Evolutionary conservation across 1,140 invertebrate species (phyloP), one percentile per base, ranked within the genome.

Genomic region (Phthorimaea operculella): DNA sequence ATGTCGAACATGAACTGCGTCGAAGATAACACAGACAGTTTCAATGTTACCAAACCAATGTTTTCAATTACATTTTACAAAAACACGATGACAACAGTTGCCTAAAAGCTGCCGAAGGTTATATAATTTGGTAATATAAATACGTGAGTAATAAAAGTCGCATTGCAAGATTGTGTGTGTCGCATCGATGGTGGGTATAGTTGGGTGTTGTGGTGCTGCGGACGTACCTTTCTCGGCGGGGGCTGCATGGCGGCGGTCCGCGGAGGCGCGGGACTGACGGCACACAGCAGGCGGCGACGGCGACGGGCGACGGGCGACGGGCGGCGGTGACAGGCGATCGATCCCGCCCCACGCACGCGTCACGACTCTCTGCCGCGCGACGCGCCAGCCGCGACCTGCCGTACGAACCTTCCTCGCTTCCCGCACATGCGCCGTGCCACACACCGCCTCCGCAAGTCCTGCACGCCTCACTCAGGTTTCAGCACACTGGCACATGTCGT

Each of bases 221-320:
- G 36, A 39, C 44, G 1, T 47, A 92, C 91, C 90, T 92, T 92
- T 86, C 91, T 90, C 74, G 91, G 91, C 62, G 90, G 91, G 64
- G 90, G 91, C 87, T 92, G 91, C 91, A 92, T 92, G 85, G 75
- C 88, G 83, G 67, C 54, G 66, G 65, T 9, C 16, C 44, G 44
- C 14, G 14, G 16, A 1, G 44, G 44, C n/a, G 2, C 44, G 44
- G 12, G 42, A 5, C n/a, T 34, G 33, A 5, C 8, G 21, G 21
- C 21, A 28, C 21, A 28, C 21, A 28, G 21, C 21, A 6, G 21
- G 6, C 6, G 21, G 21, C 21, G 6, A 28, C 21, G 60, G 65
- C 70, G 69, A 68, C 68, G 68, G 55, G 58, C 59, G 64, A 61
- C 70, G 68, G 67, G 69, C 59, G 62, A 58, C 42, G 58, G 18